phyloP scores from a whole-genome alignment of 35 echinoderm and acorn worm genomes.

The Ptychodera flava region DNA sequence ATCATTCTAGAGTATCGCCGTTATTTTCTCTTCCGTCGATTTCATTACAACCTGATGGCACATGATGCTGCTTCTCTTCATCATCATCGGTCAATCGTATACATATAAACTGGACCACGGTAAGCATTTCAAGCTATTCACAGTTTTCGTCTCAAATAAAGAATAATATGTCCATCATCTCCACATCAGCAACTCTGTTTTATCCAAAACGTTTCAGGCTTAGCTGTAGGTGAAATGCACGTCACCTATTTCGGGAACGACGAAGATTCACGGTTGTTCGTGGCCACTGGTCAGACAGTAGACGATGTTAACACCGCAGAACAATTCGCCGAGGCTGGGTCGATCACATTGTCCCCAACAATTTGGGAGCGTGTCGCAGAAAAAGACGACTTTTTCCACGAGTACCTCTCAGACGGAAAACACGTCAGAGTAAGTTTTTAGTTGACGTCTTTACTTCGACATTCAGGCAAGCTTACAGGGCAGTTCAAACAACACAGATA shows the following conservation, averaged over 20 bases:
- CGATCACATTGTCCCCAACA: constrained; percentile 74
- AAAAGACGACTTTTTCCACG: constrained; percentile 52
- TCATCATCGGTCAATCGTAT: no score
- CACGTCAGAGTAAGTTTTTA: constrained; percentile 51
- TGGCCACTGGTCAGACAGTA: constrained; percentile 68
- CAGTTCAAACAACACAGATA: background rate
- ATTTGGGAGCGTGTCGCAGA: constrained; percentile 78
- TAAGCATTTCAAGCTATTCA: no score
- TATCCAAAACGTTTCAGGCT: no score
- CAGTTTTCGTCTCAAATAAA: no score
- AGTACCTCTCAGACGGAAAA: constrained; percentile 53
- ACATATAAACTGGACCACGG: no score
- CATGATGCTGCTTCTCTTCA: no score
- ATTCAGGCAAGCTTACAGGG: no score
- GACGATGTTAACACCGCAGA: constrained; percentile 88
- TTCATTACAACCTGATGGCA: no score
- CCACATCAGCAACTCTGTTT: no score
- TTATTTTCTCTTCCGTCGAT: no score
- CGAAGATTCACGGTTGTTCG: constrained; percentile 68
- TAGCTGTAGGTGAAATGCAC: constrained; percentile 64
- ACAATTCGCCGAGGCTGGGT: constrained; percentile 72
- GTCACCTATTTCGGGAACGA: constrained; percentile 77
- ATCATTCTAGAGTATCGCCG: no score
- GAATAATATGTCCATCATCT: no score
- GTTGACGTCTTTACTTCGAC: background rate